Evolutionary conservation across 2,797 vertebrate genomes (phyloP), one percentile per base, ranked within the genome.

Genomic region (Luscinia megarhynchos): DNA sequence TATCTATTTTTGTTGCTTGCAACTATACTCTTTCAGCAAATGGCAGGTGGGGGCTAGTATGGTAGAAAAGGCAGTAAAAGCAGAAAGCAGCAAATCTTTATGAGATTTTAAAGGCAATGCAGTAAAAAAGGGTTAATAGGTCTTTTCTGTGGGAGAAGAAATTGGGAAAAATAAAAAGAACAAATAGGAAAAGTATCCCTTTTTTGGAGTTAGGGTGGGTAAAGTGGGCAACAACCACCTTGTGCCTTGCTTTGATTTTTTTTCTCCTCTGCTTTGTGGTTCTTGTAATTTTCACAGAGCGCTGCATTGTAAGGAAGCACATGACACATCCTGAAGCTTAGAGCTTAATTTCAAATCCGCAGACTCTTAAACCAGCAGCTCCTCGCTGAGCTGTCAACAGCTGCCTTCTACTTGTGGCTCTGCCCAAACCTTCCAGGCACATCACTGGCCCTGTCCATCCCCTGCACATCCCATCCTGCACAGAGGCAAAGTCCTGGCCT

Each of bases 321-420:
- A 78, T 57, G 88, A 69, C 59, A 34, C 45, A 70, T 93, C 74
- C 77, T 53, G 79, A 88, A 93, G 87, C 69, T 72, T 55, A 69
- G 79, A 86, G 94, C 82, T 93, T 92, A 84, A 88, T 91, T 88
- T 93, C 77, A 66, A 95, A 91, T 94, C 80, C 87, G 67, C 24
- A 57, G 83, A 76, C 87, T 94, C 63, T 62, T 86, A 93, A 94
- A 93, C 50, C 59, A 73, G 77, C 63, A 82, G 48, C 53, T 86
- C 77, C 76, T 88, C 0, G 0, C 85, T 43, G 24, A 55, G 57
- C 57, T 88, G 79, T 91, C 82, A 89, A 73, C 69, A 89, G 54
- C 69, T 95, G 58, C 73, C 40, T 85, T 87, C 89, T 93, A 82
- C 74, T 84, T 62, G 75, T 84, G 91, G 57, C 67, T 90, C 1